phyloP scores from a whole-genome alignment of 2,113 vertebrate genomes.

The Ardeotis arabs region DNA sequence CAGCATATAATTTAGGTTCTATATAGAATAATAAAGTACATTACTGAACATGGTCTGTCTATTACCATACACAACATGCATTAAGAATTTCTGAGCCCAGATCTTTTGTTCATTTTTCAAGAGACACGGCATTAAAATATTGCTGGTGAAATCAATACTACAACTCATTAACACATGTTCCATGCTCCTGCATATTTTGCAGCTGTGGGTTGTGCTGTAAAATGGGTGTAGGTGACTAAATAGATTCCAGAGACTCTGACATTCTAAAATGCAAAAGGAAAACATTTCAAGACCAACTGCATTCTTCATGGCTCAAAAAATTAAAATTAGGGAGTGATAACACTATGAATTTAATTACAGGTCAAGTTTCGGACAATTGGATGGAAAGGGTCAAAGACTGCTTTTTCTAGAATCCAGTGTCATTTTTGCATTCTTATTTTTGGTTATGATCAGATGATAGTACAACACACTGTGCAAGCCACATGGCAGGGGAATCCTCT shows the following conservation, averaged over 20 bases:
- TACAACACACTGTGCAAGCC: neutral
- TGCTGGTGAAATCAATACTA: slow-evolving; percentile 8
- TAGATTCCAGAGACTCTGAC: neutral
- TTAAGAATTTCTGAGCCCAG: neutral
- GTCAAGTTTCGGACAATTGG: neutral
- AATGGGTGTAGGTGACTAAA: neutral
- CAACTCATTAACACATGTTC: neutral
- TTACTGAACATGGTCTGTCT: neutral
- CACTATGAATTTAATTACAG: slow-evolving; percentile 19
- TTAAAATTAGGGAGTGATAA: neutral
- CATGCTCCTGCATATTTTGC: neutral
- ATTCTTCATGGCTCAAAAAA: neutral
- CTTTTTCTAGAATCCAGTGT: neutral
- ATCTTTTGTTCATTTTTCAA: slow-evolving; percentile 9
- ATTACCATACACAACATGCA: neutral
- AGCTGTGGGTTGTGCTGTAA: neutral
- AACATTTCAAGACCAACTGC: neutral
- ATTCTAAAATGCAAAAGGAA: neutral
- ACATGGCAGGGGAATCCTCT: neutral
- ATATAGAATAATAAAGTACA: neutral
- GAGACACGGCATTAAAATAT: neutral
- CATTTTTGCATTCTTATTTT: neutral
- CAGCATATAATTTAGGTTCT: neutral
- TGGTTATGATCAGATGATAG: neutral
- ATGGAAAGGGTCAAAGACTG: slow-evolving; percentile 2